Conservation (phyloP, 2,888 invertebrate genomes). For the Tinea pellionella region DNA sequence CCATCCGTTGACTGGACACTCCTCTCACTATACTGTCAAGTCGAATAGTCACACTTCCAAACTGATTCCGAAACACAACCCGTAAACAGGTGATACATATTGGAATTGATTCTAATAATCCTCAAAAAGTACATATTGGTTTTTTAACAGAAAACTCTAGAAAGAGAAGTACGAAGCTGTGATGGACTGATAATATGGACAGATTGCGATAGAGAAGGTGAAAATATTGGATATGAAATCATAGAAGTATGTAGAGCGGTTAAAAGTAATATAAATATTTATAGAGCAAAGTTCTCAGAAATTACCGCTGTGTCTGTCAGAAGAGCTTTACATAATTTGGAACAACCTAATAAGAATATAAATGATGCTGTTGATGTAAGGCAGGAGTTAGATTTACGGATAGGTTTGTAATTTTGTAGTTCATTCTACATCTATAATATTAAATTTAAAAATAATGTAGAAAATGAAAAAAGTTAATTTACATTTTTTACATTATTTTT, state of each 20-base stretch:
- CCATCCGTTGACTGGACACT: no score
- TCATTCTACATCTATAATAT: no score
- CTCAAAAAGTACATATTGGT: neutral
- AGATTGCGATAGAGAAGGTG: constrained; percentile 99
- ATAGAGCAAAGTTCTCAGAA: constrained; percentile 96
- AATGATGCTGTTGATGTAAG: constrained; percentile 96
- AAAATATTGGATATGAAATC: constrained; percentile 98
- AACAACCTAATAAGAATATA: constrained; percentile 80
- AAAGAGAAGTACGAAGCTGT: constrained; percentile 74
- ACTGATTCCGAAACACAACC: no score
- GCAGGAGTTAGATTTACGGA: constrained; percentile 90
- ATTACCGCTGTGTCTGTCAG: constrained; percentile 87
- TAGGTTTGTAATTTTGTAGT: constrained; percentile 79
- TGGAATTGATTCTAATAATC: no score
- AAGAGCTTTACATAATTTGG: constrained; percentile 83
- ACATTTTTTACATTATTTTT: no score
- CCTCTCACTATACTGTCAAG: no score
- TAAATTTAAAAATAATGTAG: no score
- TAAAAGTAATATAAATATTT: constrained; percentile 77
- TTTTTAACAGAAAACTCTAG: constrained; percentile 72
- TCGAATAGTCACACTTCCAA: no score
- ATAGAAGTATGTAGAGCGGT: constrained; percentile 89
- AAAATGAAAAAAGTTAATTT: no score
- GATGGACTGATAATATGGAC: constrained; percentile 95
- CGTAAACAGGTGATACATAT: no score